phyloP scores from a whole-genome alignment of 2,888 invertebrate genomes.

The Agrypnus murinus region DNA sequence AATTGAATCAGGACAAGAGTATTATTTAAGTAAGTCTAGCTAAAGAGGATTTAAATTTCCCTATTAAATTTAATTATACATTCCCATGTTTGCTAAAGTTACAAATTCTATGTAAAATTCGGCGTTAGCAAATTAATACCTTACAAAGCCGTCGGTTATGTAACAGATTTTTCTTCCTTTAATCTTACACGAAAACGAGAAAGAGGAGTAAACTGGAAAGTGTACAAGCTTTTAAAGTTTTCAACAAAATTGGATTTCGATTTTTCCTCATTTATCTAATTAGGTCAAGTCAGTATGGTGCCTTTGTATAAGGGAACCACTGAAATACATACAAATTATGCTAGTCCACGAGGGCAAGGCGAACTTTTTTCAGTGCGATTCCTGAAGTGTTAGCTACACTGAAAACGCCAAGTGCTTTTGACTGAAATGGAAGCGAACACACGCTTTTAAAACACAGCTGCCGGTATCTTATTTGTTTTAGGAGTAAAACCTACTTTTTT shows the following conservation, averaged over 20 bases:
- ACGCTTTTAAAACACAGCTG: conserved; percentile 17
- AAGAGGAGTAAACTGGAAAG: neutral
- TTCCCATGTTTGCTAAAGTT: neutral
- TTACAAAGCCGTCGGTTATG: conserved; percentile 7
- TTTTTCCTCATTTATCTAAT: conserved; percentile 38
- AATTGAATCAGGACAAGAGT: neutral
- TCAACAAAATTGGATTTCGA: conserved; percentile 41
- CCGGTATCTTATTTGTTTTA: conserved; percentile 4
- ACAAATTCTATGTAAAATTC: neutral
- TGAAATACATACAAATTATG: conserved; percentile 33
- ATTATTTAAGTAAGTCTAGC: neutral
- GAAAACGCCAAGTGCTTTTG: conserved; percentile 18
- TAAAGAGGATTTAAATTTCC: neutral
- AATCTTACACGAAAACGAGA: conserved; percentile 11
- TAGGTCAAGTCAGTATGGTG: conserved; percentile 28
- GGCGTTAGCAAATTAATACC: conserved; percentile 11
- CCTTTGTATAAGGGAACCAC: conserved; percentile 25
- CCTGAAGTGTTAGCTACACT: conserved; percentile 4
- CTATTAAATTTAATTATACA: neutral
- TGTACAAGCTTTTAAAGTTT: conserved; percentile 37
- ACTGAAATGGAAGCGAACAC: conserved; percentile 14
- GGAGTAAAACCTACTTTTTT: neutral
- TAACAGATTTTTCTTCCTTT: conserved; percentile 22
- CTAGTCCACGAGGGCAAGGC: neutral
- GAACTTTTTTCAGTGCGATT: conserved; percentile 4